These are phyloP conservation scores for Maconellicoccus hirsutus DNA, from an alignment of 1,140 invertebrate species.

Conservation along the genomic window DNA sequence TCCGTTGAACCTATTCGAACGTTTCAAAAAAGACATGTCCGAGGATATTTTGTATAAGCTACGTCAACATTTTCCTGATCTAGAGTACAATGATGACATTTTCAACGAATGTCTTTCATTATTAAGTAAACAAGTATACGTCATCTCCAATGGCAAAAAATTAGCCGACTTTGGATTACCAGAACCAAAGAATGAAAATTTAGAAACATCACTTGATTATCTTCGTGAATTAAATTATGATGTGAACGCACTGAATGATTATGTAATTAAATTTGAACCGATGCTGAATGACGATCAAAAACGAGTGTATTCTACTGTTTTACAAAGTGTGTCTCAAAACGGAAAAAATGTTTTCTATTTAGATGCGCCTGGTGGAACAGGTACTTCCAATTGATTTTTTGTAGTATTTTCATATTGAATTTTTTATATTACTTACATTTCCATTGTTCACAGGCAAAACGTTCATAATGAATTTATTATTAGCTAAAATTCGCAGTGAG, in stretches of 20 bases:
- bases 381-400: too few relatives aligned
- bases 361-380: constrained; percentile 33
- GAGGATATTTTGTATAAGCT: constrained; percentile 32
- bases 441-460: constrained; percentile 28
- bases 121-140: neutral
- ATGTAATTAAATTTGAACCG: neutral
- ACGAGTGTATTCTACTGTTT: neutral
- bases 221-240: too few relatives aligned
- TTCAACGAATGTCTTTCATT: too few relatives aligned
- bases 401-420: too few relatives aligned
- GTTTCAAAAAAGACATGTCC: constrained; percentile 33
- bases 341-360: constrained; percentile 30
- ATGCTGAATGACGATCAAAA: neutral
- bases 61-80: too few relatives aligned
- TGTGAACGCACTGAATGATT: constrained; percentile 27
- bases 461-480: neutral
- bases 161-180: neutral
- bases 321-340: neutral
- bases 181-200: neutral
- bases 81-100: too few relatives aligned
- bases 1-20: constrained; percentile 33
- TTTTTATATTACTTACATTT: too few relatives aligned
- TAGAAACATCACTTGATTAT: constrained; percentile 30
- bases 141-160: neutral
- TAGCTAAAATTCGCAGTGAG: neutral